phyloP scores from a whole-genome alignment of 2,888 invertebrate genomes.

The Meandrusa payeni region DNA sequence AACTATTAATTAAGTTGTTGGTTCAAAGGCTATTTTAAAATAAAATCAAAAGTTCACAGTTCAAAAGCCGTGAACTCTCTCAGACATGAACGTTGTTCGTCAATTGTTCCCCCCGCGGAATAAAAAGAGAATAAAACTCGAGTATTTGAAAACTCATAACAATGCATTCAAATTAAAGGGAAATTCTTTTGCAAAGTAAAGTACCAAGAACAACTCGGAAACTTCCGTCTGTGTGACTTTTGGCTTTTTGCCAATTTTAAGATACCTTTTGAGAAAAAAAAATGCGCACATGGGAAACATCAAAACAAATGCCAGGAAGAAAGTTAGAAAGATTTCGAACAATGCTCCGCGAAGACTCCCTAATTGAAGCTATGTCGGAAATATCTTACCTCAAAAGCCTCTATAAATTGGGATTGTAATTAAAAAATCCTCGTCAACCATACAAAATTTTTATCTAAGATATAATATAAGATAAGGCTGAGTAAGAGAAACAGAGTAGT shows the following conservation, averaged over 20 bases:
- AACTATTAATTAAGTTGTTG: too few relatives aligned
- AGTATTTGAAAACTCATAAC: slow-evolving; percentile 13
- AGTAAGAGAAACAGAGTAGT: too few relatives aligned
- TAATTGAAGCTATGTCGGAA: slow-evolving; percentile 4
- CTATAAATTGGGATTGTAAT: not conserved
- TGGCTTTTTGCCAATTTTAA: slow-evolving; percentile 19
- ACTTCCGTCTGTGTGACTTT: slow-evolving; percentile 12
- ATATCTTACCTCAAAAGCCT: not conserved
- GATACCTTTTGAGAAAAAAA: slow-evolving; percentile 11
- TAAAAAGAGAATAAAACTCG: slow-evolving; percentile 8
- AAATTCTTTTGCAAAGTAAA: slow-evolving; percentile 17
- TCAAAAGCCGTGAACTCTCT: not conserved
- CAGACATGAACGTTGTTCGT: not conserved
- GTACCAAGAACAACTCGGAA: slow-evolving; percentile 13
- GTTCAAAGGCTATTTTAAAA: not conserved
- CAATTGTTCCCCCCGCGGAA: slow-evolving; percentile 11
- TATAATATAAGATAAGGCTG: too few relatives aligned
- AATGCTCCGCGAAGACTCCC: slow-evolving; percentile 9
- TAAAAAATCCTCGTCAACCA: too few relatives aligned
- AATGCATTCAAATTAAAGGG: slow-evolving; percentile 18
- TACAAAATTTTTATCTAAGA: too few relatives aligned
- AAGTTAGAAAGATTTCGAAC: slow-evolving; percentile 9
- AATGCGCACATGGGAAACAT: slow-evolving; percentile 12
- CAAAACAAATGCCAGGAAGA: slow-evolving; percentile 12
- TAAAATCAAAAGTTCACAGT: not conserved